phyloP scores from a whole-genome alignment of 2,888 invertebrate genomes.

The Cyclophora albipunctata region DNA sequence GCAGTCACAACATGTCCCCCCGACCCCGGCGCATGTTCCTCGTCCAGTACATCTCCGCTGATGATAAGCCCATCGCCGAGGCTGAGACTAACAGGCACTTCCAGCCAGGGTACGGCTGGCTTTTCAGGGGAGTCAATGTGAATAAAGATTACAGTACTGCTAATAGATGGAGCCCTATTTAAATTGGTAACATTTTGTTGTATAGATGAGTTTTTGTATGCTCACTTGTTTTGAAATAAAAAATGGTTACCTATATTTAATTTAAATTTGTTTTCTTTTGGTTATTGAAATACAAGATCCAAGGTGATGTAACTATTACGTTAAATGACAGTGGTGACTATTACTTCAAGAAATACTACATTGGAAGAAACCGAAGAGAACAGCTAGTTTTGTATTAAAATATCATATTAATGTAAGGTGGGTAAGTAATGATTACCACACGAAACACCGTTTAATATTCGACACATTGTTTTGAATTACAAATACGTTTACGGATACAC shows the following conservation, averaged over 20 bases:
- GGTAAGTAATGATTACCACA: no score
- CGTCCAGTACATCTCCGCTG: conserved; percentile 66
- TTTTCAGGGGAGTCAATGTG: conserved; percentile 55
- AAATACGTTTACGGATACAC: no score
- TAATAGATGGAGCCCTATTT: background rate
- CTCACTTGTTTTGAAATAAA: background rate
- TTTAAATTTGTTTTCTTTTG: no score
- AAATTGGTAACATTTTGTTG: background rate
- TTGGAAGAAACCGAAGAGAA: no score
- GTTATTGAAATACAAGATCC: no score
- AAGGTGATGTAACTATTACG: no score
- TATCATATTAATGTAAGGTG: no score
- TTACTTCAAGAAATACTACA: no score
- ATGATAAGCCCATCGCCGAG: conserved; percentile 48
- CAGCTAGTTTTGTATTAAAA: no score
- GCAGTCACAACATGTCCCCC: conserved; percentile 64
- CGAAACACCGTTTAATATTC: no score
- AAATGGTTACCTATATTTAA: background rate
- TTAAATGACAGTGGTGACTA: no score
- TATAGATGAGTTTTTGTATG: background rate
- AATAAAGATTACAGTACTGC: background rate
- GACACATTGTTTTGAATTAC: no score
- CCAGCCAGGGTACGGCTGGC: conserved; percentile 68
- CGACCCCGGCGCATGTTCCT: conserved; percentile 71
- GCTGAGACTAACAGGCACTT: conserved; percentile 50